These are phyloP conservation scores for Halichondria panicea DNA, from an alignment of 37 sponge, comb jelly and placozoan genomes.

Conservation along the genomic window DNA sequence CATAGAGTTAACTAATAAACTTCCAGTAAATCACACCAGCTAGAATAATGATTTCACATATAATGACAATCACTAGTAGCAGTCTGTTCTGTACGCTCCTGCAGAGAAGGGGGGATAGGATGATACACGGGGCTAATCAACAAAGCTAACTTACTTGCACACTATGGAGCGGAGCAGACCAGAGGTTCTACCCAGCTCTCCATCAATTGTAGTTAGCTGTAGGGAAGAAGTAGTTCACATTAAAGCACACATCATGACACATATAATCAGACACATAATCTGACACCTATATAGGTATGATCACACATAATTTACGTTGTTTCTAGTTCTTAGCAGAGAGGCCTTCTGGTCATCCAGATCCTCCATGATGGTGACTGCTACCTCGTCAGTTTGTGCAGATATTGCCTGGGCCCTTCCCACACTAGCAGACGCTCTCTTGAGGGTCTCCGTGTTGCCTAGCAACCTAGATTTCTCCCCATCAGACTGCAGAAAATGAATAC, in stretches of 20 bases:
- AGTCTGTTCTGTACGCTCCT: slow-evolving; percentile 69
- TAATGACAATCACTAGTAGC: slow-evolving; percentile 63
- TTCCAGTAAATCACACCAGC: slow-evolving; percentile 66
- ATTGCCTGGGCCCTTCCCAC: slow-evolving; percentile 57
- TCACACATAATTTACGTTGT: slow-evolving; percentile 24
- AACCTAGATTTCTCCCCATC: slow-evolving; percentile 23
- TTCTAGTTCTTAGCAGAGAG: slow-evolving; percentile 54
- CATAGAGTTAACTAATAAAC: slow-evolving; percentile 33
- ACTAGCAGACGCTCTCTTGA: slow-evolving; percentile 49
- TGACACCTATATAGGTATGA: background rate
- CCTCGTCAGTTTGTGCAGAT: slow-evolving; percentile 66
- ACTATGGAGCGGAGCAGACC: slow-evolving; percentile 48
- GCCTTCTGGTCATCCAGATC: slow-evolving; percentile 60
- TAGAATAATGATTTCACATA: slow-evolving; percentile 67
- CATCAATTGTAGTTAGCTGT: slow-evolving; percentile 49
- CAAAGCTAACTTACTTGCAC: slow-evolving; percentile 55
- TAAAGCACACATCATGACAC: background rate
- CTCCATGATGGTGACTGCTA: slow-evolving; percentile 54
- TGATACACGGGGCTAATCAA: background rate
- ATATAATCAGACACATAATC: too few species aligned
- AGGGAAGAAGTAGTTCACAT: background rate
- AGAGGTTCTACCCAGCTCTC: slow-evolving; percentile 35
- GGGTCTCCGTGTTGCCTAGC: slow-evolving; percentile 54
- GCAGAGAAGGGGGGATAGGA: background rate
- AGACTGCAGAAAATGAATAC: too few species aligned